Percentiles rank a stretch among this genome's conserved stretches.
Conservation (phyloP, 2,113 vertebrate genomes). For the Tilapia sparmanii region DNA sequence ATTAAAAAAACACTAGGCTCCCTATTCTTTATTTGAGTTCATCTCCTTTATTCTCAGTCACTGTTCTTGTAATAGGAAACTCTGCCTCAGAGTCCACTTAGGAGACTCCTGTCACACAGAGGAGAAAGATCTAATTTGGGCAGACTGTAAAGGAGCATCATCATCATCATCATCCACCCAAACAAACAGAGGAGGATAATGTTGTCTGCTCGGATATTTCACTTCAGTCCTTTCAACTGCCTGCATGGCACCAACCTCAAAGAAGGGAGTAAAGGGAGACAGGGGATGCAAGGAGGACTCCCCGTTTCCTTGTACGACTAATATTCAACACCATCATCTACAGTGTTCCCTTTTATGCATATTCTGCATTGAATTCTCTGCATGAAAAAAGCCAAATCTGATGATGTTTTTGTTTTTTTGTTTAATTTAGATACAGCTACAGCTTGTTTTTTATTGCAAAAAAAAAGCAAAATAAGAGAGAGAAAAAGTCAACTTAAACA, state of each 20-base stretch:
- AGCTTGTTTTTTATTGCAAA: background rate
- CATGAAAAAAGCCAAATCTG: background rate
- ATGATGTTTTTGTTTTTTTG: background rate
- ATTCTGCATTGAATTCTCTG: background rate
- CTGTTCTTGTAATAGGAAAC: slow-evolving; percentile 39
- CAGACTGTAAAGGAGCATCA: slow-evolving; percentile 6
- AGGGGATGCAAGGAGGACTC: background rate
- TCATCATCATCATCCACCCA: background rate
- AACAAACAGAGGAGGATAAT: slow-evolving; percentile 7
- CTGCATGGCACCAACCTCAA: background rate
- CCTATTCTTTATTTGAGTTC: slow-evolving; percentile 1
- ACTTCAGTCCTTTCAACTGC: background rate
- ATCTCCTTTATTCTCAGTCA: slow-evolving; percentile 36
- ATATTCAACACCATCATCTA: slow-evolving; percentile 42
- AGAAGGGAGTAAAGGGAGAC: background rate
- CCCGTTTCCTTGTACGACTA: slow-evolving; percentile 3
- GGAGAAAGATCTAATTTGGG: slow-evolving; percentile 34
- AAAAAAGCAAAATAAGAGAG: background rate
- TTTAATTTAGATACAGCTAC: background rate
- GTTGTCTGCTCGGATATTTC: background rate
- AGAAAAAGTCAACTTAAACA: background rate
- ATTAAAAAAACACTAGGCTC: background rate
- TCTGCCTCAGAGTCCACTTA: slow-evolving; percentile 26
- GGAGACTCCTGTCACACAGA: slow-evolving; percentile 14
- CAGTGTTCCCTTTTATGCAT: background rate